Base-by-base conservation (phyloP, 37 sponge, comb jelly and placozoan genomes). In the Lycopodina hypogea region DNA sequence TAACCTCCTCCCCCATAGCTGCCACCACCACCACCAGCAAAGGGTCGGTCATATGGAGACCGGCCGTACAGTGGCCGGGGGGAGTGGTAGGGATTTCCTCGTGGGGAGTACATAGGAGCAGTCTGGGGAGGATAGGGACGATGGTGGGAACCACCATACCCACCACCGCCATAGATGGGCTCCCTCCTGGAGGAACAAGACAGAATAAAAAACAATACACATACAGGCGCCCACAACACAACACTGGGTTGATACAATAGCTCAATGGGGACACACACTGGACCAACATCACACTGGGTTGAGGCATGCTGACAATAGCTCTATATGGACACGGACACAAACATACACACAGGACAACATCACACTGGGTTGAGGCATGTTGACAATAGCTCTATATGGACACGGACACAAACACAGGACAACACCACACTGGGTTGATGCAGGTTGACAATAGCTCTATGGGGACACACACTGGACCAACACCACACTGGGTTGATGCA, bases 51-150 rank as follows among this genome's bases (percentile, higher is more conserved):
- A 61, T 76, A 57, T 23, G 68, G 68, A 19, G 66, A 32, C 7
- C 66, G 66, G 4, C 66, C 63, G n/a, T 34, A 76, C 23, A 14
- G 3, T 6, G 52, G 52, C 38, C 34, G 12, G 18, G 33, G 28
- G 57, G 29, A 29, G 39, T 45, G 66, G 69, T 39, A 41, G 56
- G 9, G 2, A 23, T 24, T 22, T 12, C 56, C 35, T 34, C 18
- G 56, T 11, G 24, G 71, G 60, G 58, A 60, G 59, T 28, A 36
- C 41, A 66, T 69, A 66, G 67, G 69, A 45, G 56, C 19, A 56
- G 35, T 34, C 8, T 38, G 40, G 57, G 57, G 22, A 59, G 39
- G 66, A 53, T 38, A 55, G 65, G 64, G 79, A 22, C 53, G 56
- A 33, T 19, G 70, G 70, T 53, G 56, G 29, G 71, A 26, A 0